phyloP scores from a whole-genome alignment of 2,888 invertebrate genomes.

The Steinernema carpocapsae region DNA sequence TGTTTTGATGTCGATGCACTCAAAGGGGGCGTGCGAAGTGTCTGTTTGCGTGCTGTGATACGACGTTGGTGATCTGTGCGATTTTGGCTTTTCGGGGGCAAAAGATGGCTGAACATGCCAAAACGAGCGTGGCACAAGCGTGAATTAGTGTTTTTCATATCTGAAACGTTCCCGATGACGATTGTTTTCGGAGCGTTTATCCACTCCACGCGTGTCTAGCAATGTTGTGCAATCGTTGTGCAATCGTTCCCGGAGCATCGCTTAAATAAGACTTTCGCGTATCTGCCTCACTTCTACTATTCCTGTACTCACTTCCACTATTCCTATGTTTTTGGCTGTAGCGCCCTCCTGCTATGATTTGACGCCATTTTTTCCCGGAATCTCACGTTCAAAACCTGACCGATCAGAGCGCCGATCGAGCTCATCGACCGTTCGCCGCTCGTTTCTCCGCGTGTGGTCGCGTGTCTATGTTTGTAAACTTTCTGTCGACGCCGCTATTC shows the following conservation, averaged over 20 bases:
- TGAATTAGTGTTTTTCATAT: too few relatives aligned
- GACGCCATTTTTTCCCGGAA: not conserved
- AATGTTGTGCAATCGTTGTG: conserved; percentile 28
- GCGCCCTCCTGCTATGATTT: not conserved
- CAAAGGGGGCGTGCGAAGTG: too few relatives aligned
- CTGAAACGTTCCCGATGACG: too few relatives aligned
- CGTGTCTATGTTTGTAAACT: not conserved
- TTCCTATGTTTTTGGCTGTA: not conserved
- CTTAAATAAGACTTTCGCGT: not conserved
- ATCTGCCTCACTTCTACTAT: not conserved
- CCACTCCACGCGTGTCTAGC: not conserved
- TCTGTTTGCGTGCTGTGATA: too few relatives aligned
- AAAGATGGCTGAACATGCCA: too few relatives aligned
- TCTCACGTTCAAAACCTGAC: not conserved
- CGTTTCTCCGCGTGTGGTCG: conserved; percentile 8
- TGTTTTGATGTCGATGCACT: too few relatives aligned
- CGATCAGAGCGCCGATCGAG: too few relatives aligned
- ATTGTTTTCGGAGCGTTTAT: not conserved
- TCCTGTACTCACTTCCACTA: not conserved
- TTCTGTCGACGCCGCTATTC: not conserved
- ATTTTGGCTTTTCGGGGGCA: too few relatives aligned
- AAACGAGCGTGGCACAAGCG: too few relatives aligned
- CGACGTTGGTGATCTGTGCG: too few relatives aligned
- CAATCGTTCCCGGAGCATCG: not conserved
- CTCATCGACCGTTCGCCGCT: not conserved